Conservation (phyloP, 2,797 vertebrate genomes). For the Pipistrellus pipistrellus region DNA sequence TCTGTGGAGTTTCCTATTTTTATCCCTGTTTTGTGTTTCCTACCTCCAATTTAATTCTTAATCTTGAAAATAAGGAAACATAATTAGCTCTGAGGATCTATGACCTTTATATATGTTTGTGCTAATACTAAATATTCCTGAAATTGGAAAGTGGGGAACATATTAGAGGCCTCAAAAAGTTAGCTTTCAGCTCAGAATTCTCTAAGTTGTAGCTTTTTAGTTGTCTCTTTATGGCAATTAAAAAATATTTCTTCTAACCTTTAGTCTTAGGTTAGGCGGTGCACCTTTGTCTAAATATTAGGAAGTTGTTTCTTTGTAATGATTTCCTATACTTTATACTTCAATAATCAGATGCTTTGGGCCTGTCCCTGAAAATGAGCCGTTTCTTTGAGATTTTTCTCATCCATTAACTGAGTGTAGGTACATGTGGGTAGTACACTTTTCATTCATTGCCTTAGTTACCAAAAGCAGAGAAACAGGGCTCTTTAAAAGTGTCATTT, state of each 20-base stretch:
- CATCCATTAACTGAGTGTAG: constrained; percentile 6
- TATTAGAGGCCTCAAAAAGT: constrained; percentile 20
- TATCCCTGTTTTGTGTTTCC: not conserved
- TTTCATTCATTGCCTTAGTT: constrained; percentile 62
- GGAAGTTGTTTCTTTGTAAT: constrained; percentile 43
- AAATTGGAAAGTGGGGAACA: not conserved
- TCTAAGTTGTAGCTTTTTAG: not conserved
- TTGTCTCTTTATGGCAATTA: not conserved
- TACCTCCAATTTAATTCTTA: not conserved
- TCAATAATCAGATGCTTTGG: constrained; percentile 17
- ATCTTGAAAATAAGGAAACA: constrained; percentile 13
- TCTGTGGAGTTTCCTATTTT: constrained; percentile 37
- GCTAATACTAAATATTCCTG: constrained; percentile 15
- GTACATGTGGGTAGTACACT: not conserved
- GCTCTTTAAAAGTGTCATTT: constrained; percentile 31
- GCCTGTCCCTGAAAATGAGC: constrained; percentile 13
- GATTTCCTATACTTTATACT: constrained; percentile 35
- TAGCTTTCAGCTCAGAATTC: constrained; percentile 40
- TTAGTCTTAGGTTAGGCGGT: constrained; percentile 23
- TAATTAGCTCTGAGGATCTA: not conserved
- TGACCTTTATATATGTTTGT: constrained; percentile 33
- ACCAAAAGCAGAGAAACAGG: constrained; percentile 56
- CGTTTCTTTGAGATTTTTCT: constrained; percentile 28
- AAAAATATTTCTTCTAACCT: not conserved
- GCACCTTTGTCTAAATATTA: not conserved